Evolutionary conservation across 2,888 invertebrate genomes (phyloP).

Genomic region (Pimpla rufipes): DNA sequence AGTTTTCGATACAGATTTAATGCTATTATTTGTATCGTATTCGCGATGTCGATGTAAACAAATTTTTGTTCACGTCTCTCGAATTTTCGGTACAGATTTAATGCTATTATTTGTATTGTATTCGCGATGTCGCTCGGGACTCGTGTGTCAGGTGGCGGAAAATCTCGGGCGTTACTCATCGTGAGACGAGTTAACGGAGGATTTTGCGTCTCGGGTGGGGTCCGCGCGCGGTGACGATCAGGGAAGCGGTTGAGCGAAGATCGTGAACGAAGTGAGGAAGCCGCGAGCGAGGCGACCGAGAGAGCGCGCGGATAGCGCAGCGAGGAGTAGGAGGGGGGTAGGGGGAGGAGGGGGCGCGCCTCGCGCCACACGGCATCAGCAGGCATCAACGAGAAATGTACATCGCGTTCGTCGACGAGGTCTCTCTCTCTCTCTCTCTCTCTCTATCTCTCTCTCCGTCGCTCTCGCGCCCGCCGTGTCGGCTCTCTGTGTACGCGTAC

Average conservation of each 20-base stretch:
- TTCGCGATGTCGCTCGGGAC: too few relatives aligned
- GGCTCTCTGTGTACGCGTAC: conserved; percentile 49
- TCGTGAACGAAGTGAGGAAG: conserved; percentile 43
- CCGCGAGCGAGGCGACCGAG: conserved; percentile 66
- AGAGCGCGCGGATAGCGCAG: conserved; percentile 78
- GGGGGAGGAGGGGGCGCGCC: conserved; percentile 11
- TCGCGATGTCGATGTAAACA: too few relatives aligned
- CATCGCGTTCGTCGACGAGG: conserved; percentile 35
- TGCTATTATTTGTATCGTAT: too few relatives aligned
- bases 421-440: conserved; percentile 14
- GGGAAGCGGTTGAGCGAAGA: conserved; percentile 45
- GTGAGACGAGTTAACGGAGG: conserved; percentile 79
- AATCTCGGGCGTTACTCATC: not conserved
- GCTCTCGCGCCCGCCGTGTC: not conserved
- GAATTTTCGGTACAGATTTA: too few relatives aligned
- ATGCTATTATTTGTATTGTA: too few relatives aligned
- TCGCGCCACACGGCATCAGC: conserved; percentile 9
- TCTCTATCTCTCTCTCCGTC: conserved; percentile 19
- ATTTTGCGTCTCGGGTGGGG: conserved; percentile 71
- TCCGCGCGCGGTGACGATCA: conserved; percentile 61
- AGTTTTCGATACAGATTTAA: too few relatives aligned
- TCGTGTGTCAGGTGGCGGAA: not conserved
- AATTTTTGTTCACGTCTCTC: too few relatives aligned
- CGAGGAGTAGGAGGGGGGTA: conserved; percentile 2
- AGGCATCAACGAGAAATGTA: conserved; percentile 47